phyloP scores from a whole-genome alignment of 2,797 vertebrate genomes.

The Melanitta fusca region DNA sequence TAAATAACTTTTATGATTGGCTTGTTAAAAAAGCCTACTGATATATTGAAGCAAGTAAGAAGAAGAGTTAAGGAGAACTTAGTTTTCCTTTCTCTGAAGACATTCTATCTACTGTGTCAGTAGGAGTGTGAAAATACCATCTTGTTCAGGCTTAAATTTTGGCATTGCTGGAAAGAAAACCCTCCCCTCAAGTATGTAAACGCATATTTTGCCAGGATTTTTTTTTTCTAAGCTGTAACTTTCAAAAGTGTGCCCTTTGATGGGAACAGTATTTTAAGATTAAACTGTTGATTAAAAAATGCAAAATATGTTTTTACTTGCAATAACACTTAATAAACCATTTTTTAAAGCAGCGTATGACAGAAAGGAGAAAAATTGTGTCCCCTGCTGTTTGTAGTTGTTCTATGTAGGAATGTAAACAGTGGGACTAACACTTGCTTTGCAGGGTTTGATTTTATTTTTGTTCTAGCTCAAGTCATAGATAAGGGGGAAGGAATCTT shows the following conservation, averaged over 20 bases:
- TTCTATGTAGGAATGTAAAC: constrained; percentile 44
- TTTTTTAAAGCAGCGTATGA: constrained; percentile 13
- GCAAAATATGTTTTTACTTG: constrained; percentile 35
- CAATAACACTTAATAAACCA: constrained; percentile 30
- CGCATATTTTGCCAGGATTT: background rate
- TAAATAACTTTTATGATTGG: background rate
- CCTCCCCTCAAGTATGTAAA: background rate
- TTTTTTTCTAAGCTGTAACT: background rate
- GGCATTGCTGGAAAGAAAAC: background rate
- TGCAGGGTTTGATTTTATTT: background rate
- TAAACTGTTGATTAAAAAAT: constrained; percentile 43
- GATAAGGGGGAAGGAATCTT: background rate
- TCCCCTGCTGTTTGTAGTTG: constrained; percentile 21
- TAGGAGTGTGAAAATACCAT: background rate
- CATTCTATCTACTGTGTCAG: background rate
- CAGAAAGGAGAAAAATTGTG: background rate
- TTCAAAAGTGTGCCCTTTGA: constrained; percentile 35
- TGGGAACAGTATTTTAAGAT: constrained; percentile 46
- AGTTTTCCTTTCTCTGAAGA: background rate
- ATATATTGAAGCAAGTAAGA: background rate
- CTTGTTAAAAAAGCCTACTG: background rate
- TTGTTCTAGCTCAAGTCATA: background rate
- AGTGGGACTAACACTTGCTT: background rate
- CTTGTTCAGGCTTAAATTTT: background rate
- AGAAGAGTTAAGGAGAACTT: background rate